phyloP scores from a whole-genome alignment of 2,888 invertebrate species.

The Rhagophthalmus giganteus region DNA sequence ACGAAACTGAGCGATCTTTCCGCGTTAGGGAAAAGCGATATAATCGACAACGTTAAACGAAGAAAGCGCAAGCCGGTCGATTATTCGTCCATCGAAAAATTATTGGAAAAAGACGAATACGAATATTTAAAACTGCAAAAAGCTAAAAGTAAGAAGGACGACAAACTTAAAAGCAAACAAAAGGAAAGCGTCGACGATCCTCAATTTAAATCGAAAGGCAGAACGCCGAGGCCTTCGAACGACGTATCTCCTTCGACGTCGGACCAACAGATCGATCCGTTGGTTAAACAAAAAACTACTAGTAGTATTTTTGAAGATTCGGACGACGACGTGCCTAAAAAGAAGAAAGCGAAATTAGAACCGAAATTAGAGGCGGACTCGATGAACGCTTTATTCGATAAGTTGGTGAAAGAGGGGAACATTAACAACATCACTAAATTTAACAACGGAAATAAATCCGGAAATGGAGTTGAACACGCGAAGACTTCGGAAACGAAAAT shows the following conservation, averaged over 20 bases:
- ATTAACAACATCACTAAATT: constrained; percentile 5
- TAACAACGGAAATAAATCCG: neutral
- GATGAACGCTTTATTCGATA: constrained; percentile 21
- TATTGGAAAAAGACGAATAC: constrained; percentile 4
- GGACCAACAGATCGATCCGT: neutral
- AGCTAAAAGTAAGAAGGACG: constrained; percentile 8
- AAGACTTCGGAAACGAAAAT: neutral
- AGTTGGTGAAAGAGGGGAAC: constrained; percentile 22
- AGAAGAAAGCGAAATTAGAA: constrained; percentile 11
- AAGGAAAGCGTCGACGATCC: constrained; percentile 12
- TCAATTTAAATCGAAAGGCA: constrained; percentile 4
- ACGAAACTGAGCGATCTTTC: too few species aligned
- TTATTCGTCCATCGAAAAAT: constrained; percentile 19
- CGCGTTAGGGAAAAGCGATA: constrained; percentile 15
- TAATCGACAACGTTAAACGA: constrained; percentile 22
- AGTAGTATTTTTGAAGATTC: constrained; percentile 17
- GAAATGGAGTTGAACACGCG: neutral
- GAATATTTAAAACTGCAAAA: constrained; percentile 5
- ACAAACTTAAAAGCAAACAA: constrained; percentile 11
- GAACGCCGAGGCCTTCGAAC: neutral
- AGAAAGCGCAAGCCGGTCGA: constrained; percentile 23
- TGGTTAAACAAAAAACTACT: neutral
- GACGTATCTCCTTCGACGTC: neutral
- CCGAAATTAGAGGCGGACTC: constrained; percentile 9
- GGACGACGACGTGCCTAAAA: constrained; percentile 12